Evolutionary conservation across 2,888 invertebrate genomes (phyloP), one percentile per base, ranked within the genome.

Genomic region (Micoletzkya japonica): DNA sequence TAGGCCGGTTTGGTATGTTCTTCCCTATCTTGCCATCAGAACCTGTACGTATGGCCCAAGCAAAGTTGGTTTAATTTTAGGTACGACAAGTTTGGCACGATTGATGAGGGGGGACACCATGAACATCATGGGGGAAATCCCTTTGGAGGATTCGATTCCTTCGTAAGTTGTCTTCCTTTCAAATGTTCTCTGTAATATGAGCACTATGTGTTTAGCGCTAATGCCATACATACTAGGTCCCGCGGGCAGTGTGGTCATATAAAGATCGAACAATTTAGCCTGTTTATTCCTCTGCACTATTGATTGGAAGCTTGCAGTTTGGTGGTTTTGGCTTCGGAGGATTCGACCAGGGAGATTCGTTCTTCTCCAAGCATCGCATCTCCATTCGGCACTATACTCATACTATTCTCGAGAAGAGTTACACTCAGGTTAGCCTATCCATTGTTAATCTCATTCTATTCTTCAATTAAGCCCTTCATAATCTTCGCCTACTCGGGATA

Each of bases 401-500:
- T 49, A 71, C 75, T 1, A 73, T 83, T n/a, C 56, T 83, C 37
- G 83, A 81, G 50, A 73, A 73, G 60, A 64, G 60, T 24, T 28
- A 70, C 49, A 7, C 17, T 10, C 44, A 64, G 54, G 69, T 77
- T 70, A 54, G 61, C 30, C 49, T 30, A 37, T 59, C 2, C 24
- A 44, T 58, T 60, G 14, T 26, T 34, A 26, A n/a, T 59, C 30
- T 20, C 28, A 26, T 26, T 4, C 28, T 63, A 6, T 28, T 26
- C 32, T 7, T 57, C 10, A 37, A 37, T 39, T 28, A 60, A 86
- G 73, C 88, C 88, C 4, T 87, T 84, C 76, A 81, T 88, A 20
- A 78, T 88, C 24, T 88, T 87, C 72, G 86, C 85, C 6, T 88
- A 87, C 75, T 83, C 86, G 4, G 86, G 87, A 74, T 87, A 87